Evolutionary conservation across 1,140 invertebrate genomes (phyloP), one percentile per base, ranked within the genome.

Genomic region (Protaetia brevitarsis): DNA sequence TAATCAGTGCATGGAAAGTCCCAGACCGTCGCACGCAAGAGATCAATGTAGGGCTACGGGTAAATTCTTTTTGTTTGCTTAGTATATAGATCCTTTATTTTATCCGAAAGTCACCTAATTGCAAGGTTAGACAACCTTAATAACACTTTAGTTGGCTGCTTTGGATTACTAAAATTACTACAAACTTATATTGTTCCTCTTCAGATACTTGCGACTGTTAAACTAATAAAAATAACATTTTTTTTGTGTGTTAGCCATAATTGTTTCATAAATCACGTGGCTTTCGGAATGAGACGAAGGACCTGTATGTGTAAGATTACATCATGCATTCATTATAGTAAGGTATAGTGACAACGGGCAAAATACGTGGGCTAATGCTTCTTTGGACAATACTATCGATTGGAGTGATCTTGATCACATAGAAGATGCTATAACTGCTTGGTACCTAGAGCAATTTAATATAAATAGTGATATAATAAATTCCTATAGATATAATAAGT

Each of bases 401-500:
- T 61, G 59, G 59, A 28, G 13, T n/a, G 58, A 51, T 61, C 29
- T 19, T 19, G 29, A 28, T 5, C 27, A 29, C n/a, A 19, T 66
- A 27, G 23, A 27, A 28, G 8, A 10, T 8, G 57, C 65, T 21
- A 23, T 66, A 16, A 27, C 3, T 26, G 11, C 31, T 29, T 66
- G 65, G 65, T 66, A 61, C 31, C 36, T 28, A 37, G 16, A 31
- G 28, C 23, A 21, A 27, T 23, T 34, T n/a, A 65, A 67, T 27
- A 21, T 58, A 7, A 2, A 6, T n/a, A 10, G 23, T 21, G 41
- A 45, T 45, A 10, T 45, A 21, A 45, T 45, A 45, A 13, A 10
- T 3, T 16, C 41, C 0, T 45, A 45, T 8, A 45, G 16, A 45
- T 45, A 45, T 13, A 13, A 13, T 10, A 5, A 3, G 41, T 45